phyloP scores from a whole-genome alignment of 2,888 invertebrate species.

The Zele albiditarsus region DNA sequence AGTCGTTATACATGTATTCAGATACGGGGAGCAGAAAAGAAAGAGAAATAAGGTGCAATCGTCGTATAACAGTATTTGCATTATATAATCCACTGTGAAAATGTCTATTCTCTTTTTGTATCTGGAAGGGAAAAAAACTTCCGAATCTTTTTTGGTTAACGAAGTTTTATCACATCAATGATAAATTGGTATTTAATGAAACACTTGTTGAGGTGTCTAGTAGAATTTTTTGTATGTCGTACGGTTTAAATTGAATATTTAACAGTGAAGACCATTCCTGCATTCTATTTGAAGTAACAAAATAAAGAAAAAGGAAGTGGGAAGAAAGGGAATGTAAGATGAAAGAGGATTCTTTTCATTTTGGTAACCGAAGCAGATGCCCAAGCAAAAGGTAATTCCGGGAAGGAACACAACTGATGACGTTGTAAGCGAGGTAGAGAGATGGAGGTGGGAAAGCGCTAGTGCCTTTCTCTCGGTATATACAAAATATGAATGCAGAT shows the following conservation, averaged over 20 bases:
- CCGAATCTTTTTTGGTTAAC: slow-evolving; percentile 13
- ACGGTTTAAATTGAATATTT: neutral
- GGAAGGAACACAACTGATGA: slow-evolving; percentile 16
- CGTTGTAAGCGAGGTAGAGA: neutral
- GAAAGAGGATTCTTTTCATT: slow-evolving; percentile 1
- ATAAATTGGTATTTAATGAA: neutral
- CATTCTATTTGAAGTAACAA: slow-evolving; percentile 18
- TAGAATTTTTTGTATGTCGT: slow-evolving; percentile 12
- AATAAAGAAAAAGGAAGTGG: neutral
- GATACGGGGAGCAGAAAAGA: too few species aligned
- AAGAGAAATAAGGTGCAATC: neutral
- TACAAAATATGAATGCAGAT: slow-evolving; percentile 29
- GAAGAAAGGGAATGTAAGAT: neutral
- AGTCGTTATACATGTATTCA: neutral
- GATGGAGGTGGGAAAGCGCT: neutral
- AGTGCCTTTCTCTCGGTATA: slow-evolving; percentile 34
- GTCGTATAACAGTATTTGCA: neutral
- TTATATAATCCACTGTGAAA: neutral
- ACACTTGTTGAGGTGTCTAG: neutral
- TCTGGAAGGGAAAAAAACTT: neutral
- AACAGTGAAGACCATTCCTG: slow-evolving; percentile 29
- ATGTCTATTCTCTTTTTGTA: neutral
- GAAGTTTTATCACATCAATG: neutral
- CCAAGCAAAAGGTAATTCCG: slow-evolving; percentile 38
- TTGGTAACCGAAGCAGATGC: slow-evolving; percentile 54